Percentiles rank a stretch among this genome's conserved stretches.
Conservation (phyloP, 2,797 vertebrate species). For the Synanceia verrucosa region DNA sequence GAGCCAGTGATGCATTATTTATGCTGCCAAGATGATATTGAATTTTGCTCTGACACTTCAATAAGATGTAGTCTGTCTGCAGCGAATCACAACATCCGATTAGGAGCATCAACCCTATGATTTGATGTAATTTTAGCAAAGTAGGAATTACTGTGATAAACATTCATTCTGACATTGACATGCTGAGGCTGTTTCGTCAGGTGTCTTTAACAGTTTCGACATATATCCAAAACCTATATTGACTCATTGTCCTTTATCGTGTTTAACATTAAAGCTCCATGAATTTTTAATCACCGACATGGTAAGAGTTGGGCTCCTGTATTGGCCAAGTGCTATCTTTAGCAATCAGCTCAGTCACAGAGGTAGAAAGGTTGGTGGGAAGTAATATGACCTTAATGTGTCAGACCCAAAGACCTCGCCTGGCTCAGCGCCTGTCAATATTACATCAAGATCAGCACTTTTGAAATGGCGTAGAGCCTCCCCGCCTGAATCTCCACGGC, state of each 20-base stretch:
- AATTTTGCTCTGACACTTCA: constrained; percentile 67
- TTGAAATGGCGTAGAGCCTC: constrained; percentile 38
- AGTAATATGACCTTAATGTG: constrained; percentile 83
- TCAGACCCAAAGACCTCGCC: constrained; percentile 66
- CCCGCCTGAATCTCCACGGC: constrained; percentile 28
- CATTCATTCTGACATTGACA: neutral
- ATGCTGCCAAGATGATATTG: constrained; percentile 70
- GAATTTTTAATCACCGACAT: constrained; percentile 75
- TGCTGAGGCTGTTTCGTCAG: too few species aligned
- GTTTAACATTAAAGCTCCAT: constrained; percentile 79
- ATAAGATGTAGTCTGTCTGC: constrained; percentile 47
- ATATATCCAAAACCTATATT: constrained; percentile 2
- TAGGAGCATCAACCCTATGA: neutral
- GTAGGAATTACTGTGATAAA: neutral
- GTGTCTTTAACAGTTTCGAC: neutral
- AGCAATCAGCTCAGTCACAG: constrained; percentile 43
- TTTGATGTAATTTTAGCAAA: neutral
- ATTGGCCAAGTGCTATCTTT: constrained; percentile 71
- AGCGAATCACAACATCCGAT: constrained; percentile 22
- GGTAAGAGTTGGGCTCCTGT: constrained; percentile 36
- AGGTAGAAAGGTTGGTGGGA: constrained; percentile 49
- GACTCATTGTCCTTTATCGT: constrained; percentile 62
- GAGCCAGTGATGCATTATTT: constrained; percentile 79
- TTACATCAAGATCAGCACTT: constrained; percentile 77
- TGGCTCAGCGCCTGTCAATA: constrained; percentile 74